These are phyloP conservation scores for Idaea biselata DNA, from an alignment of 2,888 invertebrate genomes.

Conservation along the genomic window DNA sequence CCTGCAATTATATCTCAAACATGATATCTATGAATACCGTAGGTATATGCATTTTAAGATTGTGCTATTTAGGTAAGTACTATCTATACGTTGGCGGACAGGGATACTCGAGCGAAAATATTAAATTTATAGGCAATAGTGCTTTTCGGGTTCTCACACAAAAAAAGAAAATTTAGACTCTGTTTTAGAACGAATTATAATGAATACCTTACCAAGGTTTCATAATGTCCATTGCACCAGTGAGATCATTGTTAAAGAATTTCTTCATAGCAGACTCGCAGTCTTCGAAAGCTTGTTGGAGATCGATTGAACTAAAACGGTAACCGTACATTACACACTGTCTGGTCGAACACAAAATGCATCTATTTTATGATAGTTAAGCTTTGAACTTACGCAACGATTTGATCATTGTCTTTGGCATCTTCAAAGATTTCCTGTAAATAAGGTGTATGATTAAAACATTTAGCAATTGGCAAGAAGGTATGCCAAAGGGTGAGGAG, in stretches of 20 bases:
- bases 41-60: too few species aligned
- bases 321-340: neutral
- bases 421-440: slow-evolving; percentile 59
- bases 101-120: neutral
- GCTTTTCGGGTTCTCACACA: neutral
- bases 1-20: too few species aligned
- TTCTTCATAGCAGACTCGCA: slow-evolving; percentile 89
- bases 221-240: slow-evolving; percentile 89
- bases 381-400: slow-evolving; percentile 38
- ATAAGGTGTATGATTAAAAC: slow-evolving; percentile 11
- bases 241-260: slow-evolving; percentile 95
- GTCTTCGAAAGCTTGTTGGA: slow-evolving; percentile 87
- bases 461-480: neutral
- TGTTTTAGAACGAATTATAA: neutral
- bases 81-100: neutral
- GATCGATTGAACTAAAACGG: slow-evolving; percentile 73
- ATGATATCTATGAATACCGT: too few species aligned
- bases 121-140: neutral
- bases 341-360: neutral
- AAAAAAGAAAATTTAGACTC: neutral
- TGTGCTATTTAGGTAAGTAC: too few species aligned
- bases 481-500: too few species aligned
- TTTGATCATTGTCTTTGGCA: slow-evolving; percentile 46
- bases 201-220: slow-evolving; percentile 84
- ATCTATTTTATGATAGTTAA: neutral